A percentile compares a stretch with the other conserved stretches of the same genome.
These are phyloP conservation scores for Pseudopipra pipra DNA, from an alignment of 2,113 vertebrate genomes.

Conservation along the genomic window DNA sequence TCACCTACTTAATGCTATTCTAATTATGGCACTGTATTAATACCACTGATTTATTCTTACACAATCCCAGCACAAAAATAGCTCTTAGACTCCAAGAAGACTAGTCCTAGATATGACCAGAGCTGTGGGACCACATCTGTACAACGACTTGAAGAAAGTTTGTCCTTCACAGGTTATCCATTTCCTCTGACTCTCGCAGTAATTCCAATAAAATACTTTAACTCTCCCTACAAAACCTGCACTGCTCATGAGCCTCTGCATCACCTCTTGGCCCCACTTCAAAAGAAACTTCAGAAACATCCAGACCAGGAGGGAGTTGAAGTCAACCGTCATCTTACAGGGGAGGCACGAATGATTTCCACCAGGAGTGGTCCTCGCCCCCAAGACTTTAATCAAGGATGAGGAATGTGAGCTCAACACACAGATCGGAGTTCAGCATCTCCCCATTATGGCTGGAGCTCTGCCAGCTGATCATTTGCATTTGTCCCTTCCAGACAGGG, in stretches of 20 bases:
- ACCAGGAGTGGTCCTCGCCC: not conserved
- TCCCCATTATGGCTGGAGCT: not conserved
- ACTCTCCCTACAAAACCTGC: not conserved
- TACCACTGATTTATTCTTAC: not conserved
- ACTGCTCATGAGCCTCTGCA: not conserved
- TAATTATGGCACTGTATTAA: not conserved
- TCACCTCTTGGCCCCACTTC: constrained; percentile 44
- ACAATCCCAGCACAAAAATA: not conserved
- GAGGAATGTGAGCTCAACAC: not conserved
- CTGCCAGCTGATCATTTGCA: not conserved
- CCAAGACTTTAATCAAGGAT: not conserved
- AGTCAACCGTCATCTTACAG: not conserved
- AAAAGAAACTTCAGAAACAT: constrained; percentile 31
- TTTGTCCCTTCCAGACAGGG: not conserved
- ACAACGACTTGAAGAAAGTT: not conserved
- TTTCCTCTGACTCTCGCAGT: not conserved
- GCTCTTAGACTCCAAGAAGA: not conserved
- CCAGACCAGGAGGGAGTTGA: constrained; percentile 11
- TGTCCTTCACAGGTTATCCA: not conserved
- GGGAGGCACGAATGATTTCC: not conserved
- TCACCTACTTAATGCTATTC: not conserved
- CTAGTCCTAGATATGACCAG: not conserved
- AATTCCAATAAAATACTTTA: not conserved
- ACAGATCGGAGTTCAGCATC: not conserved
- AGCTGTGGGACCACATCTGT: not conserved